Percentiles rank a stretch among this genome's conserved stretches.
Evolutionary conservation across 2,113 vertebrate genomes (phyloP).

Genomic region (Acinonyx jubatus): DNA sequence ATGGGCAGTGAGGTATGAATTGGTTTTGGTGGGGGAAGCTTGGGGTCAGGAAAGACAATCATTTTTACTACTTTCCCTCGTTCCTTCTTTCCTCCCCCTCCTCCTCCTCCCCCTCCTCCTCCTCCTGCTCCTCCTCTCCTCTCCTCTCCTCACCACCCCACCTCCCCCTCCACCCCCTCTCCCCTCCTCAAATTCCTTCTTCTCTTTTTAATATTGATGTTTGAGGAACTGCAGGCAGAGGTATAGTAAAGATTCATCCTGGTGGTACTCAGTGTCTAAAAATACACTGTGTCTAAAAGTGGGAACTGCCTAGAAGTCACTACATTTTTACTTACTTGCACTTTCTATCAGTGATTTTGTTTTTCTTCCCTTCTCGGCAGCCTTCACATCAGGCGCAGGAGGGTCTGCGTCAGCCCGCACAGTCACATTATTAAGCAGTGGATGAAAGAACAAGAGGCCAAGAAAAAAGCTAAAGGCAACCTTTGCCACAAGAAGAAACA

Average conservation of each 20-base stretch:
- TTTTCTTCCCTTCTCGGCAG: conserved; percentile 68
- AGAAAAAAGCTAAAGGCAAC: conserved; percentile 5
- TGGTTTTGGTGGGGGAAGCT: neutral
- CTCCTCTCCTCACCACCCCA: accelerated
- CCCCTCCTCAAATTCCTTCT: neutral
- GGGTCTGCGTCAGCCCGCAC: conserved; percentile 81
- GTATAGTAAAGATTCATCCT: neutral
- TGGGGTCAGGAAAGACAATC: neutral
- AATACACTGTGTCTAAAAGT: neutral
- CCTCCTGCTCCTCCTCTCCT: neutral
- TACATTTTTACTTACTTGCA: neutral
- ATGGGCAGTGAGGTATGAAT: neutral
- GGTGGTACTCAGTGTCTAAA: neutral
- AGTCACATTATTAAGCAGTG: conserved; percentile 76
- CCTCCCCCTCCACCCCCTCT: neutral
- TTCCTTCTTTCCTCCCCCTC: neutral
- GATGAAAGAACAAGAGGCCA: conserved; percentile 76
- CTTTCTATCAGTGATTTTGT: neutral
- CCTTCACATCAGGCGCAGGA: conserved; percentile 79
- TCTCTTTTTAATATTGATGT: neutral
- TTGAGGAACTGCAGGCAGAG: neutral
- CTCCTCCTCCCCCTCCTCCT: no score
- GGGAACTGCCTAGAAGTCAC: neutral
- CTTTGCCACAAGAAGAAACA: conserved; percentile 47
- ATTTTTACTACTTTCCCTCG: neutral